These are phyloP conservation scores for Embidobia sp. DNA, from an alignment of 2,888 invertebrate species.

Conservation along the genomic window DNA sequence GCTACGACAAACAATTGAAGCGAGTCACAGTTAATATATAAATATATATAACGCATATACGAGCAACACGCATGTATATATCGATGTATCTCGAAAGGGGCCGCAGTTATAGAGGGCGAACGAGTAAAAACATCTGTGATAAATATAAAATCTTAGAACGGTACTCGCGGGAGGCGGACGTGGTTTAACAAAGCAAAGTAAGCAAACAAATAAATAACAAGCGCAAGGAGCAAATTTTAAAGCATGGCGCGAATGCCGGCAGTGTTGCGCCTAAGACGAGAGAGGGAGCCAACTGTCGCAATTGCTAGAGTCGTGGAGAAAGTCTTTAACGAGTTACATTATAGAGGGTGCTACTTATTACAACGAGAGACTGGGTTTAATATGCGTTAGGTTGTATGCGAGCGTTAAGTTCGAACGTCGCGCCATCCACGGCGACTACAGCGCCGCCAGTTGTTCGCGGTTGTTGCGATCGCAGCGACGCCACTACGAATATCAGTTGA, in stretches of 20 bases:
- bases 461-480: conserved; percentile 15
- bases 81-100: conserved; percentile 55
- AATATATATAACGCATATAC: conserved; percentile 45
- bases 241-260: too few relatives aligned
- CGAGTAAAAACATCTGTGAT: conserved; percentile 75
- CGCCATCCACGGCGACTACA: too few relatives aligned
- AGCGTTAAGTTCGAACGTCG: too few relatives aligned
- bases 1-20: conserved; percentile 42
- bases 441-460: too few relatives aligned
- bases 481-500: conserved; percentile 32
- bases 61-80: conserved; percentile 38
- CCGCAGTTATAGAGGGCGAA: conserved; percentile 61
- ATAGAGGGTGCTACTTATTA: conserved; percentile 38
- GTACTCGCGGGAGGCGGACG: conserved; percentile 27
- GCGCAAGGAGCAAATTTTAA: background rate
- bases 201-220: background rate
- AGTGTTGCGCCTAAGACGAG: too few relatives aligned
- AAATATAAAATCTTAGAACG: conserved; percentile 71
- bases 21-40: conserved; percentile 43
- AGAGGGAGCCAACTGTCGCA: too few relatives aligned
- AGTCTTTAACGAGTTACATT: conserved; percentile 20
- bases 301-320: conserved; percentile 33
- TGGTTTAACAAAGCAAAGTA: background rate
- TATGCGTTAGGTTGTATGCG: too few relatives aligned
- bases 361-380: conserved; percentile 49